Percentiles rank a stretch among this genome's conserved stretches.
These are phyloP conservation scores for Belgica antarctica DNA, from an alignment of 2,888 invertebrate species.

Conservation along the genomic window DNA sequence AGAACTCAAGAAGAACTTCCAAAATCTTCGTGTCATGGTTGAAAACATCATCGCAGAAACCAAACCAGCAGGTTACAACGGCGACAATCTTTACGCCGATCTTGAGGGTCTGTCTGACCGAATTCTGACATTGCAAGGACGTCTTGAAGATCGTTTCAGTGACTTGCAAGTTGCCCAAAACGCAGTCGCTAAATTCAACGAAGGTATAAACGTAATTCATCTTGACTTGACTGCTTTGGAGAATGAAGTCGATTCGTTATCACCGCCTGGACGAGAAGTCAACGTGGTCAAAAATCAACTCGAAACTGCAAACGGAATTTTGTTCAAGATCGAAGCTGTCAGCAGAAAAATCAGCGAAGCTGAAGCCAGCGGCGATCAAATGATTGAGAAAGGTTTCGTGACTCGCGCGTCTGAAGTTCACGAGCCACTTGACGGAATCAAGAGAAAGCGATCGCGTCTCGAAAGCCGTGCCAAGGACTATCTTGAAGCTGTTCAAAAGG, in stretches of 20 bases:
- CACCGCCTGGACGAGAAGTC: conserved; percentile 83
- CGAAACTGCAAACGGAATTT: conserved; percentile 71
- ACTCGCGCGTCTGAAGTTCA: conserved; percentile 77
- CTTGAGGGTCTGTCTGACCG: conserved; percentile 74
- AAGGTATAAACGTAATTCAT: conserved; percentile 75
- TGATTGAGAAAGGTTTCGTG: conserved; percentile 82
- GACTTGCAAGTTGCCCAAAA: conserved; percentile 82
- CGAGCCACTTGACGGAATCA: conserved; percentile 72
- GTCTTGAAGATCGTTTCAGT: conserved; percentile 75
- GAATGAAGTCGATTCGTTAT: conserved; percentile 78
- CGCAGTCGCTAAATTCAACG: conserved; percentile 83
- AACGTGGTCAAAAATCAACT: conserved; percentile 79
- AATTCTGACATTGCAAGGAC: conserved; percentile 71
- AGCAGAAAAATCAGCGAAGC: conserved; percentile 67
- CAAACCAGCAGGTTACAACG: conserved; percentile 71
- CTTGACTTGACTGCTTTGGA: conserved; percentile 77
- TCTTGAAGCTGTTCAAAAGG: conserved; percentile 76
- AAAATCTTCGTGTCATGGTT: conserved; percentile 58
- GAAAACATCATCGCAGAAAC: conserved; percentile 76
- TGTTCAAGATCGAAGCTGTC: conserved; percentile 66
- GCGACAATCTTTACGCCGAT: conserved; percentile 73
- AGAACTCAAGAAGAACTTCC: conserved; percentile 71
- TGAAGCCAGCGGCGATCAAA: conserved; percentile 69
- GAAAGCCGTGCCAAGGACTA: conserved; percentile 76
- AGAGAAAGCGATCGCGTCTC: conserved; percentile 74